Evolutionary conservation across 2,113 vertebrate species (phyloP), one percentile per base, ranked within the genome.

Genomic region (Reinhardtius hippoglossoides): DNA sequence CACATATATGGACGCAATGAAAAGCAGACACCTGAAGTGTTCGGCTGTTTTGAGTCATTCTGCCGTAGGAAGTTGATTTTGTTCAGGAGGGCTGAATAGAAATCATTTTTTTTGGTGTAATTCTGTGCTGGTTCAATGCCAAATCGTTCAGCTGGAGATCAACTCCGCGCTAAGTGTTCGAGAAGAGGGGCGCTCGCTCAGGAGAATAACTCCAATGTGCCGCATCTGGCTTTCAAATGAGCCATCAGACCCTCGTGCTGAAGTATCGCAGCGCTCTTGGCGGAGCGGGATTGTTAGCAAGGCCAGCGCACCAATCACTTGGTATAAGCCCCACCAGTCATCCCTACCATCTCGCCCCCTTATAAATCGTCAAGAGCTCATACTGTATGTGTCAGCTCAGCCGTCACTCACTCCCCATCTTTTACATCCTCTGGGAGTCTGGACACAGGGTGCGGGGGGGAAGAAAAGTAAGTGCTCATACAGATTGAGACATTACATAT

Each of bases 281-380:
- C 67, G 35, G 71, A 75, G 78, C 6, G 40, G 56, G 62, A 71
- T 80, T 78, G 75, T 73, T 31, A 60, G 79, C 85, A 61, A 87
- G 88, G 87, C 82, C 88, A 65, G 65, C 62, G 52, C 82, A 89
- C 78, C 82, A 87, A 89, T 91, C 86, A 86, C 84, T 82, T 9
- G 54, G 14, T 72, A 18, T 50, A 27, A 80, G 59, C 80, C 66
- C 16, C 72, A 81, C 84, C 74, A 81, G 57, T 72, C 76, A 50
- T 6, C 56, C 54, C 5, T 13, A 20, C 54, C 81, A 83, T 80
- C 66, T 75, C 46, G 18, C 15, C 60, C 64, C 64, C 63, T n/a
- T 60, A 76, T 87, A 87, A 88, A 87, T 87, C 81, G 67, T 46
- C 10, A 35, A 56, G 57, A 48, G 55, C 67, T 27, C 26, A 8